phyloP scores from a whole-genome alignment of 1,140 invertebrate genomes.

The Hetaerina americana region DNA sequence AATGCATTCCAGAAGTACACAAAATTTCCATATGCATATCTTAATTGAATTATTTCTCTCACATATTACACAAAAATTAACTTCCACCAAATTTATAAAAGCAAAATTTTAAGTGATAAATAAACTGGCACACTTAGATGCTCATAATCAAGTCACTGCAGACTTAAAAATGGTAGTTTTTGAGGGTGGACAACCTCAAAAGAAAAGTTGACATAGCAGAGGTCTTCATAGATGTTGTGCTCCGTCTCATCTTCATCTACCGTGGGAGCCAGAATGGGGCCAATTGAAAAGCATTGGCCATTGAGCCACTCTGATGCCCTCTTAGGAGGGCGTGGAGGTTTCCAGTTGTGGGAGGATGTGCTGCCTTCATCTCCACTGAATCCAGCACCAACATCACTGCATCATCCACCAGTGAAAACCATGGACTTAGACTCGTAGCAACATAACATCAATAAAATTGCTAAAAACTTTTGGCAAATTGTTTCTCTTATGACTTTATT shows the following conservation, averaged over 20 bases:
- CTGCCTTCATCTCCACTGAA: not conserved
- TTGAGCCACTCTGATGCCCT: not conserved
- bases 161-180: not conserved
- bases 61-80: too few species aligned
- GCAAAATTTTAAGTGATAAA: too few species aligned
- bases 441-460: too few species aligned
- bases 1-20: too few species aligned
- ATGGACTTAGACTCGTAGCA: too few species aligned
- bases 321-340: constrained; percentile 1
- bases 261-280: not conserved
- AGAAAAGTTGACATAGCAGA: constrained; percentile 71
- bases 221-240: constrained; percentile 74
- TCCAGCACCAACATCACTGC: not conserved
- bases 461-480: too few species aligned
- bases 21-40: too few species aligned
- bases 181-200: constrained; percentile 21
- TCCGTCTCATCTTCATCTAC: constrained; percentile 41
- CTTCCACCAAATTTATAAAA: too few species aligned
- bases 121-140: too few species aligned
- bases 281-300: not conserved
- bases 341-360: not conserved
- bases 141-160: too few species aligned
- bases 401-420: not conserved
- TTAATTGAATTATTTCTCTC: too few species aligned
- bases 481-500: too few species aligned